Evolutionary conservation across 53 echinoderm and acorn worm species (phyloP), one percentile per base, ranked within the genome.

Genomic region (Pentamera pediparva): DNA sequence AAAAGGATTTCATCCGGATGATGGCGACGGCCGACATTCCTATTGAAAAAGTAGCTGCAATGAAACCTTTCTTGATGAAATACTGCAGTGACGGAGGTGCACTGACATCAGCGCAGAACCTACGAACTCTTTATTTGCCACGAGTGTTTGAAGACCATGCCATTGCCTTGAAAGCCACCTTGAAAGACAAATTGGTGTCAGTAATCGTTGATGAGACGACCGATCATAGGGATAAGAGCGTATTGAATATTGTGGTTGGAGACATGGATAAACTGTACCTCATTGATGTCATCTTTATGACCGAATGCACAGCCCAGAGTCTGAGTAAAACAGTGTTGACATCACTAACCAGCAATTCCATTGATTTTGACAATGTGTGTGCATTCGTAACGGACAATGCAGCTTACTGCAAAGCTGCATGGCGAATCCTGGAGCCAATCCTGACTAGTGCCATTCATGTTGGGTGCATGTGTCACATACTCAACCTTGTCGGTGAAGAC

Each of bases 341-440:
- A 35, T 62, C 62, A 13, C 20, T 62, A 34, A 24, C 57, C 8
- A 35, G 13, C 13, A 31, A 12, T 31, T 9, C 30, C 8, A 35
- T 31, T 29, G 62, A 62, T 5, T 62, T 13, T 20, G 20, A 62
- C 20, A 31, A 62, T 31, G 33, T 62, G 9, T 62, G 62, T 34
- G 26, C 10, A 9, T 62, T 62, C 32, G 62, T 62, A 20, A 62
- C 62, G 28, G 62, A 62, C 33, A 62, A 62, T 31, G 62, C 62
- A 29, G 62, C 62, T 62, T 62, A 62, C 32, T 62, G 62, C 62
- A 62, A 62, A 31, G 62, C 62, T 6, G 62, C 62, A 62, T 62
- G 8, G 7, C n/a, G n/a, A n/a, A 62, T 62, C 6, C 32, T 62
- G 32, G 13, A 35, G 20, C 28, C 8, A 9, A 34, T 62, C 33